These are phyloP conservation scores for Neopipo cinnamomea DNA, from an alignment of 2,113 vertebrate species.

Conservation along the genomic window DNA sequence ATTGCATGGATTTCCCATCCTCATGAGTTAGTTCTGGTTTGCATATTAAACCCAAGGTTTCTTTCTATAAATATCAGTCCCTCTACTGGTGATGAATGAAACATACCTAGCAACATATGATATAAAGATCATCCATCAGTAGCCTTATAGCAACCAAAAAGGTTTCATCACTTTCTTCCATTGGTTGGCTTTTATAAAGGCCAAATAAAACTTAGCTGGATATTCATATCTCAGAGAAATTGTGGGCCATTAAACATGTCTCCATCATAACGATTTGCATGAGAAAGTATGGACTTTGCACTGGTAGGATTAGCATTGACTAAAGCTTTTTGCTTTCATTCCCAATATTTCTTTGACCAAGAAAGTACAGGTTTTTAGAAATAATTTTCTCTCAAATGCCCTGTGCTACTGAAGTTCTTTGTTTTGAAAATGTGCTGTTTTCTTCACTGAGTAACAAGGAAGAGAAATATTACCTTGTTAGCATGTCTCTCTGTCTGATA, in stretches of 20 bases:
- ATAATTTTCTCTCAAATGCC: background rate
- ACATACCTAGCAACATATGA: background rate
- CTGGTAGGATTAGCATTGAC: background rate
- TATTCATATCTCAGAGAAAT: background rate
- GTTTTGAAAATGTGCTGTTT: background rate
- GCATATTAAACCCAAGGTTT: conserved; percentile 1
- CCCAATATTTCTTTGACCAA: background rate
- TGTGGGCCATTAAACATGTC: background rate
- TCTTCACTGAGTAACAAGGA: background rate
- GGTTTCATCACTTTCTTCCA: background rate
- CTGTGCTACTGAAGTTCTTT: background rate
- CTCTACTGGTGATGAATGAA: background rate
- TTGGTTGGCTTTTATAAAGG: background rate
- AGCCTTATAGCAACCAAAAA: background rate
- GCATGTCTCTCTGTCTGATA: background rate
- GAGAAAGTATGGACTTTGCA: conserved; percentile 7
- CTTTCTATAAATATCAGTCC: background rate
- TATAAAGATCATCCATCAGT: conserved; percentile 4
- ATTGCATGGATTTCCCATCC: background rate
- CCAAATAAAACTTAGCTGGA: background rate
- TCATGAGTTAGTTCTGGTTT: background rate
- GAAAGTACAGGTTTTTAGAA: background rate
- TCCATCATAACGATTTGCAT: background rate
- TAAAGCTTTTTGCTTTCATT: background rate
- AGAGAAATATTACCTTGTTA: background rate